Base-by-base conservation (phyloP, 2,113 vertebrate genomes). In the Neofelis nebulosa region DNA sequence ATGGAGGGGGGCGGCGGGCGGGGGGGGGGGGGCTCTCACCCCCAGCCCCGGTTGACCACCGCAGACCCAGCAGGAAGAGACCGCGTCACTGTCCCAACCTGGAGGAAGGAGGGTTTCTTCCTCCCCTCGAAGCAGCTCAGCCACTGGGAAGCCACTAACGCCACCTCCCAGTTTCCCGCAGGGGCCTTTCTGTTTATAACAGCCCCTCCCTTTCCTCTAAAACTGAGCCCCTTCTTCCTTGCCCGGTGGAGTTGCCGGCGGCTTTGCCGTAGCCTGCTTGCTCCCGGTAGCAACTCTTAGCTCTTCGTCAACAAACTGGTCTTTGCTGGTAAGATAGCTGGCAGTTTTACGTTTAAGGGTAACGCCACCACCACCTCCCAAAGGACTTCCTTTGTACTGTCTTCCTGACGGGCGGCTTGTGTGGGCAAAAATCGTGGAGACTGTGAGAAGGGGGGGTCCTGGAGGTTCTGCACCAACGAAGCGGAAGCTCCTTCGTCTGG, bases 1-100 rank as follows among this genome's bases (percentile, higher is more conserved):
- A 29, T 7, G 7, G 73, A 29, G 73, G 2, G 38, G 41, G 41
- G 27, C 27, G 14, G 41, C 41, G 14, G 41, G 73, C 38, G 16
- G 73, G 73, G 36, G 19, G 69, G 69, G n/a, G 19, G 23, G 36
- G 3, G 68, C 33, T 18, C 33, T 19, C 33, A 18, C 16, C 3
- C 13, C 33, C 68, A 19, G 68, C 16, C 10, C 71, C 11, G 0
- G 23, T 13, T 25, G 73, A 38, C 68, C 3, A 6, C 12, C 27
- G 38, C 73, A 8, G 23, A 45, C 73, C 71, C 21, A 13, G 36
- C 71, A 3, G 71, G 68, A 41, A 7, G 38, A 25, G 38, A 74
- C 36, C 6, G 0, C 3, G 7, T 15, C 3, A 4, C 38, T 15
- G 4, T 13, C 73, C 71, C 38, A 8, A 14, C 73, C n/a, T 23